Percentiles rank a stretch among this genome's conserved stretches.
phyloP scores from a whole-genome alignment of 2,113 vertebrate genomes.

The Monarcha castaneiventris region DNA sequence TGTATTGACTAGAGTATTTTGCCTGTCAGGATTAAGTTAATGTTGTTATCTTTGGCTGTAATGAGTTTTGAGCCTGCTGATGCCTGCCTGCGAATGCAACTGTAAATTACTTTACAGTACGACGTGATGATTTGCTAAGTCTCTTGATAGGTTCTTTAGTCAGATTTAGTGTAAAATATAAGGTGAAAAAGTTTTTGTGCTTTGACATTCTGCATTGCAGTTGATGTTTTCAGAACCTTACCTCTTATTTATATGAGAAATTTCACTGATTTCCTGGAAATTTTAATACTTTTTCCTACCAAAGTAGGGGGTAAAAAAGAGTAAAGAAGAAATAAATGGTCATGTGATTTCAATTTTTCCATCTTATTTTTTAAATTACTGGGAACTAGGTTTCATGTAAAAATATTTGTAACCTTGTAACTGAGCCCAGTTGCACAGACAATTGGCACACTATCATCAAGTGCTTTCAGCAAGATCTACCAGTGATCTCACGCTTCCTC shows the following conservation, averaged over 20 bases:
- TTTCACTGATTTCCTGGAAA: slow-evolving; percentile 4
- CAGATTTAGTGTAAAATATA: slow-evolving; percentile 49
- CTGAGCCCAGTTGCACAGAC: neutral
- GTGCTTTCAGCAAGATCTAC: neutral
- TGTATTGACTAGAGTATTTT: slow-evolving; percentile 60
- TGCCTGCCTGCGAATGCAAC: slow-evolving; percentile 65
- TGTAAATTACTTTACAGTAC: slow-evolving; percentile 79
- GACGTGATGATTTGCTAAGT: slow-evolving; percentile 73
- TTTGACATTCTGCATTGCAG: neutral
- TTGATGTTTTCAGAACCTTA: neutral
- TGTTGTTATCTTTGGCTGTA: slow-evolving; percentile 78
- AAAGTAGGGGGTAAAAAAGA: neutral
- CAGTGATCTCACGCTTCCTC: neutral
- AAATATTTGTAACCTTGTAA: neutral
- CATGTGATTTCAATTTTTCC: neutral
- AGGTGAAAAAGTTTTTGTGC: neutral
- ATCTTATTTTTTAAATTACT: neutral
- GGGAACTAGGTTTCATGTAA: neutral
- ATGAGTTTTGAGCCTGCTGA: slow-evolving; percentile 72
- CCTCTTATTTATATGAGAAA: neutral
- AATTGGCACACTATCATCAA: neutral
- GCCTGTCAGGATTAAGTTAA: slow-evolving; percentile 73
- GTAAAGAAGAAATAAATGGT: neutral
- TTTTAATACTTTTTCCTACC: neutral
- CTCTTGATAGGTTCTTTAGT: slow-evolving; percentile 65